Conservation (phyloP, 2,888 invertebrate genomes). For the Caenorhabditis sp. region DNA sequence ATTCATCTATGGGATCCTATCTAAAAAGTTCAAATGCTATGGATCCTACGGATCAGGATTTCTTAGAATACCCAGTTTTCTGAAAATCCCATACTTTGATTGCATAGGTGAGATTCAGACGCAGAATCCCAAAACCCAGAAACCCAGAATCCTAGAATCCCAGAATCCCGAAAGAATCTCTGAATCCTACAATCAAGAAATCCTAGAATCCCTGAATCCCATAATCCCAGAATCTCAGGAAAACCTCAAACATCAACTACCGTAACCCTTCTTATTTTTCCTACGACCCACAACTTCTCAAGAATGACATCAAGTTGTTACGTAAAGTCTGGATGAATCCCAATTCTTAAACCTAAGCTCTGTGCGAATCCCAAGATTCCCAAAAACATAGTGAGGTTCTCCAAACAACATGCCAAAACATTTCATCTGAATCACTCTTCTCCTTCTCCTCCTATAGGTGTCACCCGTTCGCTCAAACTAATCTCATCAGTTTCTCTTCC, state of each 20-base stretch:
- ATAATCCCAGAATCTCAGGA: background rate
- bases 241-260: background rate
- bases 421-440: conserved; percentile 10
- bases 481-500: conserved; percentile 11
- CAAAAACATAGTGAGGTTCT: background rate
- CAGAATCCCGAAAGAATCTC: too few relatives aligned
- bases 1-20: too few relatives aligned
- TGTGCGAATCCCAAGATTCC: background rate
- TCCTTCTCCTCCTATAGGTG: background rate
- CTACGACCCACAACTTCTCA: background rate
- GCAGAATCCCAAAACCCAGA: too few relatives aligned
- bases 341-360: background rate
- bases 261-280: background rate
- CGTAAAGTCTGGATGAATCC: background rate
- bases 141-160: too few relatives aligned
- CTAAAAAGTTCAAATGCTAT: too few relatives aligned
- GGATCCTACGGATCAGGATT: too few relatives aligned
- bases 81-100: too few relatives aligned
- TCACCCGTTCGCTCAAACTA: conserved; percentile 10
- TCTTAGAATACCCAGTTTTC: too few relatives aligned
- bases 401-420: conserved; percentile 19
- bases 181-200: background rate
- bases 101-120: too few relatives aligned
- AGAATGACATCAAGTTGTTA: conserved; percentile 12
- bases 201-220: background rate